Evolutionary conservation across 1,140 invertebrate genomes (phyloP), one percentile per base, ranked within the genome.

Genomic region (Temnothorax nylanderi): DNA sequence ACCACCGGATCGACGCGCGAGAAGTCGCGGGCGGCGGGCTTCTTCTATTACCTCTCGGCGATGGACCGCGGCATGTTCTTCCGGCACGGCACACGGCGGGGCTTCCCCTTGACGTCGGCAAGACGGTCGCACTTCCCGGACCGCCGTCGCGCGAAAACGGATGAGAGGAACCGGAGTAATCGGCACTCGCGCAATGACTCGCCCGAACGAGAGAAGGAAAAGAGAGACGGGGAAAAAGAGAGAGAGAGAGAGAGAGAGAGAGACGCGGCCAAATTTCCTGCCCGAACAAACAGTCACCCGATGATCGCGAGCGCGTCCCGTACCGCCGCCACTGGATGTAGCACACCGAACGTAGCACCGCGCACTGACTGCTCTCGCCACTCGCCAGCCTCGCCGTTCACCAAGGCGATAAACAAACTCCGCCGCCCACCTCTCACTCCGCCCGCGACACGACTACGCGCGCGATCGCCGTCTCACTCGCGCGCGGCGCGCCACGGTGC

Each of bases 341-440:
- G 21, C 78, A 69, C 51, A 58, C 92, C 88, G 91, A 93, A 90
- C 89, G 91, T 93, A 91, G 91, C 92, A 93, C 93, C 92, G 92
- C 92, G 92, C 92, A 95, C 94, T 95, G 93, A 95, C 92, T 90
- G 87, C 89, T 90, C 92, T 89, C 64, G 56, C 84, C 13, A 51
- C 92, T 89, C 64, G 56, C 84, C 13, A 51, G 49, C 16, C 49
- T 51, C 49, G 87, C 90, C 92, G 91, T 93, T 93, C 93, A 92
- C 93, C 93, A 92, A 92, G 87, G 89, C 94, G 93, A 95, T 95
- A 95, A 95, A 95, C 94, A 95, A 95, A 95, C 94, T 92, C 93
- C 49, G 76, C 88, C 91, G 88, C 89, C 92, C 92, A 92, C 92
- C 89, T 91, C 91, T 85, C 91, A 60, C 51, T 71, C 6, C 13